These are phyloP conservation scores for Lasioglossum oenotherae DNA, from an alignment of 2,888 invertebrate species.

Conservation along the genomic window DNA sequence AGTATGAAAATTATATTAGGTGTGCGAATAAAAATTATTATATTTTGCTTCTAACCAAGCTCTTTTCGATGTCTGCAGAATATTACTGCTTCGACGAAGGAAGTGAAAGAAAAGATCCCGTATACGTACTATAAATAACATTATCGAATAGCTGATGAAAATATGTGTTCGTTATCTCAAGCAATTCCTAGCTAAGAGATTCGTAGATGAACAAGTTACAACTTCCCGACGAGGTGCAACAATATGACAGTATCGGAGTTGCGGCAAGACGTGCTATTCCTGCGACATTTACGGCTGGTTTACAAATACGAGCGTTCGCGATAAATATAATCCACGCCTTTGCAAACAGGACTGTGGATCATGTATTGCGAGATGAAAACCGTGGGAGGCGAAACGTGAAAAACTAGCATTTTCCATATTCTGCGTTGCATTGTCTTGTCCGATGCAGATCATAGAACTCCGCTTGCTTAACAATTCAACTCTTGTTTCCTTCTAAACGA, in stretches of 20 bases:
- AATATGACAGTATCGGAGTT: not conserved
- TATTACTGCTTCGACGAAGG: not conserved
- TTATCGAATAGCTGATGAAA: not conserved
- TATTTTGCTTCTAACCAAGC: not conserved
- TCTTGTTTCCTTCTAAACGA: not conserved
- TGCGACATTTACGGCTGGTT: constrained; percentile 23
- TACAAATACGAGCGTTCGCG: not conserved
- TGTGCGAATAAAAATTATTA: too few relatives aligned
- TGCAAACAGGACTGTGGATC: constrained; percentile 12
- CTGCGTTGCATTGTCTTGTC: not conserved
- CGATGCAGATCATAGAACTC: not conserved
- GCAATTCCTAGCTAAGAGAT: not conserved
- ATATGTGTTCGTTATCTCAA: not conserved
- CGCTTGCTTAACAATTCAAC: not conserved
- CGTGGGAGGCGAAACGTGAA: constrained; percentile 21
- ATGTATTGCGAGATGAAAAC: constrained; percentile 21
- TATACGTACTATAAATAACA: not conserved
- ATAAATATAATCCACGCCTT: constrained; percentile 30
- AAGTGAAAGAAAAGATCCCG: not conserved
- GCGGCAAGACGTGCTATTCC: constrained; percentile 12
- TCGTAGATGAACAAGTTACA: not conserved
- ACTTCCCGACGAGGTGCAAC: constrained; percentile 14
- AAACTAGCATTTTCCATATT: not conserved
- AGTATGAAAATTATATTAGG: too few relatives aligned
- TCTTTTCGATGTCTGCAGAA: not conserved